A percentile compares a stretch with the other conserved stretches of the same genome.
These are phyloP conservation scores for Clupea harengus DNA, from an alignment of 2,113 vertebrate genomes.

Conservation along the genomic window DNA sequence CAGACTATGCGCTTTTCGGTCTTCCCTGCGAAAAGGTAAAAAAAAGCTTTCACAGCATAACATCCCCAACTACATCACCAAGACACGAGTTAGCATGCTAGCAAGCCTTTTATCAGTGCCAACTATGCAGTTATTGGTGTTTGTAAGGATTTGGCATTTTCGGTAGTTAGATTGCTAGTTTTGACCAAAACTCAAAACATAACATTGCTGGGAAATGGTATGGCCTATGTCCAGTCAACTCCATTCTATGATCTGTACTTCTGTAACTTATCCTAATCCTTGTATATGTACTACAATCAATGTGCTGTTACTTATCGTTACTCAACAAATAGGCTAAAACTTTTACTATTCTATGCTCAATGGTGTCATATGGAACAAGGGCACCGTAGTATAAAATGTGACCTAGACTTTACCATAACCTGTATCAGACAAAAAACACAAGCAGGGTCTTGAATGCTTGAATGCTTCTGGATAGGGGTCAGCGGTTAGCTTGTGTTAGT, in stretches of 20 bases:
- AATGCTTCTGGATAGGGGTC: background rate
- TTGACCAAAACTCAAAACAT: too few species aligned
- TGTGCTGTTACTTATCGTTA: background rate
- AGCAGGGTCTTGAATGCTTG: background rate
- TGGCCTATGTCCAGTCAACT: background rate
- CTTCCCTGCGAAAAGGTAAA: too few species aligned
- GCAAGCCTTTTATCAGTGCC: too few species aligned
- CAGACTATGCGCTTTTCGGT: too few species aligned
- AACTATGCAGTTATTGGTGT: too few species aligned
- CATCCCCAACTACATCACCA: too few species aligned
- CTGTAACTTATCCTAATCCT: background rate
- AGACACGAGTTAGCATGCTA: too few species aligned
- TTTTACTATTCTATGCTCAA: background rate
- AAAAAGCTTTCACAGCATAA: too few species aligned
- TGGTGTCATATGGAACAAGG: background rate
- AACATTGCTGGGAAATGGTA: too few species aligned
- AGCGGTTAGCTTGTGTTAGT: slow-evolving; percentile 19
- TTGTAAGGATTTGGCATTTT: too few species aligned
- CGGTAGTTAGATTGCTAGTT: too few species aligned
- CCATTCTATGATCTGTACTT: background rate
- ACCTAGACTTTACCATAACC: background rate
- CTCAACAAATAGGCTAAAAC: background rate
- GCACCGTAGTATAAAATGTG: background rate
- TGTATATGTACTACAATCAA: background rate
- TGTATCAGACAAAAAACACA: background rate